These are phyloP conservation scores for Drosophila mettleri DNA, from an alignment of 2,888 invertebrate species.

Conservation along the genomic window DNA sequence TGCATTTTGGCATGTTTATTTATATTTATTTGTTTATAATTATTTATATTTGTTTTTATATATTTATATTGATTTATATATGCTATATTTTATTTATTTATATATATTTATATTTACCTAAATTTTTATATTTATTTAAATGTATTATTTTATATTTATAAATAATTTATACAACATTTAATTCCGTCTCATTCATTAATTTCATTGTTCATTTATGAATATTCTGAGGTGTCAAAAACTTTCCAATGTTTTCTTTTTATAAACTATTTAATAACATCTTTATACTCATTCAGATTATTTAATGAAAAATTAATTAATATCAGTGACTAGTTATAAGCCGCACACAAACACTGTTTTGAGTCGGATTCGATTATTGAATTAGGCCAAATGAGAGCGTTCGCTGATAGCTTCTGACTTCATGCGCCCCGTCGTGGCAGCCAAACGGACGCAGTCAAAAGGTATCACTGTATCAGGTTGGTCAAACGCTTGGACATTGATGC, in stretches of 20 bases:
- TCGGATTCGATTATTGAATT: conserved; percentile 22
- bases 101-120: no score
- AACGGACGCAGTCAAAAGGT: conserved; percentile 5
- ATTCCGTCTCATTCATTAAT: no score
- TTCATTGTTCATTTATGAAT: no score
- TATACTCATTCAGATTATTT: background rate
- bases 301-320: background rate
- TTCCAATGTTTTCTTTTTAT: background rate
- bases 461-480: background rate
- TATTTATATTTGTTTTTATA: background rate
- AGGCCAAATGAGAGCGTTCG: background rate
- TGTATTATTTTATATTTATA: no score
- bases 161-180: no score
- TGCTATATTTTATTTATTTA: no score
- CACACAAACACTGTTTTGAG: background rate
- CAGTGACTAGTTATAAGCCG: background rate
- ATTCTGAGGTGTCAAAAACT: no score
- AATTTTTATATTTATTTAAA: no score
- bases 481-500: conserved; percentile 48
- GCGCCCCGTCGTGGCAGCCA: background rate
- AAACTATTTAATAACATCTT: background rate
- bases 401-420: background rate
- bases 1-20: background rate
- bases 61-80: background rate
- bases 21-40: background rate